Evolutionary conservation across 2,797 vertebrate species (phyloP).

Genomic region (Crenuchus spilurus): DNA sequence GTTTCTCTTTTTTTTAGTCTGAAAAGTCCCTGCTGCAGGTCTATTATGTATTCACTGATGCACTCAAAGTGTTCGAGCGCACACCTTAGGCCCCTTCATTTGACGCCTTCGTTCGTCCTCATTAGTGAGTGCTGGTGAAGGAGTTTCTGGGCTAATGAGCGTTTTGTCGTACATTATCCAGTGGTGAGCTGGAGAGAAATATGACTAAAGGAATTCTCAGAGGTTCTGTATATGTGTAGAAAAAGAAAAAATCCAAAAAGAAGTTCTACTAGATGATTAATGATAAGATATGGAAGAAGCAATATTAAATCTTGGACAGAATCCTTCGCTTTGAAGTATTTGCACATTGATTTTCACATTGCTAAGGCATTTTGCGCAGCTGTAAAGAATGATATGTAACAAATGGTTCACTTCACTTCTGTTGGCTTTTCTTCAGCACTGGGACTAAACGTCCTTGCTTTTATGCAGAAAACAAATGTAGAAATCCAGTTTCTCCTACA

Average conservation of each 20-base stretch:
- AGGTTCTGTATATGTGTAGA: background rate
- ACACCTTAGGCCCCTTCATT: constrained; percentile 35
- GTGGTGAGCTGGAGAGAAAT: constrained; percentile 8
- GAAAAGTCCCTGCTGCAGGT: background rate
- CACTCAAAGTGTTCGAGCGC: constrained; percentile 3
- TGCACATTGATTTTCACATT: background rate
- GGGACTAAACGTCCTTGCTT: background rate
- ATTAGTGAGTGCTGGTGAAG: constrained; percentile 25
- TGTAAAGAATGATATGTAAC: background rate
- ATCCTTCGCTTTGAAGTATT: background rate
- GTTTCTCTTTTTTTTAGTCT: background rate
- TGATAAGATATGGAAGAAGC: background rate
- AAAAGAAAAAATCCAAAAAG: background rate
- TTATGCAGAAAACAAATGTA: background rate
- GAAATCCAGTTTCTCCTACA: constrained; percentile 8
- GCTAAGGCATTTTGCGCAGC: too few species aligned
- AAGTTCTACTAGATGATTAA: background rate
- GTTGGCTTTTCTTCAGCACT: background rate
- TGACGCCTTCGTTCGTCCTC: constrained; percentile 31
- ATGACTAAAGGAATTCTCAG: constrained; percentile 5
- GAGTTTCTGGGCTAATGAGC: constrained; percentile 38
- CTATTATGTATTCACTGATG: constrained; percentile 26
- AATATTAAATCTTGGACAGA: background rate
- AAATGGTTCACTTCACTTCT: background rate
- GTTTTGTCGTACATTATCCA: constrained; percentile 28